phyloP scores from a whole-genome alignment of 2,113 vertebrate species.

The Gymnobelideus leadbeateri region DNA sequence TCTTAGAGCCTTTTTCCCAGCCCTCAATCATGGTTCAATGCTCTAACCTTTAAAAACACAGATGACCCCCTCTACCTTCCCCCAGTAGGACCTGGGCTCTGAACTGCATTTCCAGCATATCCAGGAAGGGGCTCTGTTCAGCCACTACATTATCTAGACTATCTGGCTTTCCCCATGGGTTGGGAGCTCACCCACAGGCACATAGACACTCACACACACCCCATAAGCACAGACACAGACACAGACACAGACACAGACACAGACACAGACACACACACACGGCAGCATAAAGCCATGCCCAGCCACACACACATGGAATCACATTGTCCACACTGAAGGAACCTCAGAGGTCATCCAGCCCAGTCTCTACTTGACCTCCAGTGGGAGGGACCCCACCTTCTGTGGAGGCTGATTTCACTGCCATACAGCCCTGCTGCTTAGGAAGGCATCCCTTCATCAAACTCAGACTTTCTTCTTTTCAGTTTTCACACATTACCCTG shows the following conservation, averaged over 20 bases:
- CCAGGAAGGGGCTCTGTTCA: fast-evolving
- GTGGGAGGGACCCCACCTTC: not conserved
- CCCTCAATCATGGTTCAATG: not conserved
- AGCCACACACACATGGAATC: not conserved
- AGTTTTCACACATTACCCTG: not conserved
- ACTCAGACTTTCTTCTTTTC: not conserved
- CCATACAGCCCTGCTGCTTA: not conserved
- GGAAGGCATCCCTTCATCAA: not conserved
- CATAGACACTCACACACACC: no score
- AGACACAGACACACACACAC: no score
- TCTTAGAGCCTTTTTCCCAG: not conserved
- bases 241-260: no score
- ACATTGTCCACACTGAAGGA: not conserved
- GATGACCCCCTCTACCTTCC: not conserved
- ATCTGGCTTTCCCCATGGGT: not conserved
- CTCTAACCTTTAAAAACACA: not conserved
- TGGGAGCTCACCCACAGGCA: not conserved
- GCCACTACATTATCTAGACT: not conserved
- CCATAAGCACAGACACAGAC: not conserved
- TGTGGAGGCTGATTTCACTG: not conserved
- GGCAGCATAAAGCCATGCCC: not conserved
- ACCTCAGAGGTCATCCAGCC: not conserved
- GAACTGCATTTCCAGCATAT: not conserved
- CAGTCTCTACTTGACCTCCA: not conserved
- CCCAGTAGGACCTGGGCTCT: not conserved